Conservation (phyloP, 2,797 vertebrate genomes). For the Hydrocynus forskahlii region DNA sequence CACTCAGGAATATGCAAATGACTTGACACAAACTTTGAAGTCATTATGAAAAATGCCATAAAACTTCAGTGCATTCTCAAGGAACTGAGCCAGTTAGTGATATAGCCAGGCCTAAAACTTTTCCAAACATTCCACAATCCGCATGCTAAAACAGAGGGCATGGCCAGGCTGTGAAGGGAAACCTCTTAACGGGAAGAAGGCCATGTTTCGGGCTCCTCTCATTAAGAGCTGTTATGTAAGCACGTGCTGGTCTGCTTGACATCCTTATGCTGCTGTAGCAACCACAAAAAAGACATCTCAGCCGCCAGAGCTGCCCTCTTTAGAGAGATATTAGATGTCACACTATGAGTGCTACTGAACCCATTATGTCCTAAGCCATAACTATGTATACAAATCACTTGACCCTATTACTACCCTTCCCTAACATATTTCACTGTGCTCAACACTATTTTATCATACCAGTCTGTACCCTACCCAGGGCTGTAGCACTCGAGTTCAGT, state of each 20-base stretch:
- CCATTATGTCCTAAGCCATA: not conserved
- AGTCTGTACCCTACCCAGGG: not conserved
- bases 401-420: not conserved
- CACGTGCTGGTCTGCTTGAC: constrained; percentile 18
- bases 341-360: too few relatives aligned
- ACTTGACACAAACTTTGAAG: not conserved
- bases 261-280: not conserved
- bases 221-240: constrained; percentile 50
- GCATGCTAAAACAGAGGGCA: not conserved
- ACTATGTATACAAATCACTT: not conserved
- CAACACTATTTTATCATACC: not conserved
- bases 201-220: constrained; percentile 23
- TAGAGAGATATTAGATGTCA: constrained; percentile 9
- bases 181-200: constrained; percentile 37
- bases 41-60: not conserved
- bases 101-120: not conserved
- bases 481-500: too few relatives aligned
- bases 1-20: not conserved
- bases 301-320: constrained; percentile 45
- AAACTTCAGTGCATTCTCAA: not conserved
- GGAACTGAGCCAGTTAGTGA: not conserved
- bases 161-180: constrained; percentile 25
- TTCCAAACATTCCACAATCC: not conserved
- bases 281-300: constrained; percentile 36
- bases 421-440: not conserved